phyloP scores from a whole-genome alignment of 2,797 vertebrate species.

The Coccyzus lansbergi region DNA sequence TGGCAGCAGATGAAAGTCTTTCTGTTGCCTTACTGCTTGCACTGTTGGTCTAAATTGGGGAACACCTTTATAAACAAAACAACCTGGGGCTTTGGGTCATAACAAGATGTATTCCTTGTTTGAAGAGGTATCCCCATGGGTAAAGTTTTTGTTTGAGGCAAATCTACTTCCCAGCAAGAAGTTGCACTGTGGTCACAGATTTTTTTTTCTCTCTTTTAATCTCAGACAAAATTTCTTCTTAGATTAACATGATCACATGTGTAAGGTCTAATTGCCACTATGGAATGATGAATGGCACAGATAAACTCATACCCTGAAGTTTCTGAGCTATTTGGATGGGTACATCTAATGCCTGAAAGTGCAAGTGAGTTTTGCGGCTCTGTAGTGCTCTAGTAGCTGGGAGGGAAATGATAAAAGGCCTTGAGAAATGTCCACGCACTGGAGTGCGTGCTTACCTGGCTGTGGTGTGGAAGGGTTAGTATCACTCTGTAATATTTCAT shows the following conservation, averaged over 20 bases:
- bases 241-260: accelerated
- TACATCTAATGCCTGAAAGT: not conserved
- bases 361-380: not conserved
- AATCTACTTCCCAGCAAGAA: not conserved
- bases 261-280: not conserved
- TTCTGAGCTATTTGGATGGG: not conserved
- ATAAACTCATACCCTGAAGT: not conserved
- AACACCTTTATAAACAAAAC: not conserved
- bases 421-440: not conserved
- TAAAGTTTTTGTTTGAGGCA: not conserved
- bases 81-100: not conserved
- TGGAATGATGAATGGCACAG: not conserved
- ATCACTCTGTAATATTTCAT: not conserved
- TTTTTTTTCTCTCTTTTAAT: not conserved
- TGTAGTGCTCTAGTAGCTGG: not conserved
- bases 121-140: not conserved
- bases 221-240: not conserved
- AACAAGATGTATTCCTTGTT: not conserved
- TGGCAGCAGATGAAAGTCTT: not conserved
- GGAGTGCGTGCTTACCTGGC: not conserved
- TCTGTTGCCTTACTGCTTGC: not conserved
- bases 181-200: not conserved
- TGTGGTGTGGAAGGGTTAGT: not conserved
- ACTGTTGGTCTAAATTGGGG: not conserved
- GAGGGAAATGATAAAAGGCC: not conserved